These are phyloP conservation scores for Poecile montanus DNA, from an alignment of 2,797 vertebrate species.

Conservation along the genomic window DNA sequence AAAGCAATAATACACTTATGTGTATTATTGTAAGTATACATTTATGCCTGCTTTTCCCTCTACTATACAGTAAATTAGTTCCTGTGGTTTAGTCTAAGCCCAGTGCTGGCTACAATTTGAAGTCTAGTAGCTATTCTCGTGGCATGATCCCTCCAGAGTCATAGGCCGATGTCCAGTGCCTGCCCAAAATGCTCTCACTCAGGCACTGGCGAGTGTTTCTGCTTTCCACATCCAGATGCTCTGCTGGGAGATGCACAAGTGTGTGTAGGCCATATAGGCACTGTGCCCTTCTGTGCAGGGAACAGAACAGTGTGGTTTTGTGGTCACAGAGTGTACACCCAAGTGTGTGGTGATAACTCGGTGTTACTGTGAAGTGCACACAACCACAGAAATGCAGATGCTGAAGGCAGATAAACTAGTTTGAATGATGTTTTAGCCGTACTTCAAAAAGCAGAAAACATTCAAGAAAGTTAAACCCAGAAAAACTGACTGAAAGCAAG, in stretches of 20 bases:
- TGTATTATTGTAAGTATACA: not conserved
- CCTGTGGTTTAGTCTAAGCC: not conserved
- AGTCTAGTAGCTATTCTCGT: not conserved
- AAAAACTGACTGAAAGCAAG: not conserved
- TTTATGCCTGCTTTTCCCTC: not conserved
- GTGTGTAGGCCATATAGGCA: not conserved
- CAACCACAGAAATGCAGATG: not conserved
- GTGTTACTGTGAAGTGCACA: not conserved
- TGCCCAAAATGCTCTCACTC: not conserved
- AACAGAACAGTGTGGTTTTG: not conserved
- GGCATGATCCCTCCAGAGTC: not conserved
- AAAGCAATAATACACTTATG: not conserved
- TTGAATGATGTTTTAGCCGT: not conserved
- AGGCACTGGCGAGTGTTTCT: not conserved
- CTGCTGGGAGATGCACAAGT: rapidly evolving
- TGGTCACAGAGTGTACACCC: not conserved
- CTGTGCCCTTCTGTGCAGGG: not conserved
- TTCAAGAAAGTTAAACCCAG: not conserved
- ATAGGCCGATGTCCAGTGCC: rapidly evolving
- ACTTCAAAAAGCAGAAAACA: not conserved
- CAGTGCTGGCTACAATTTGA: not conserved
- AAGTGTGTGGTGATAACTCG: not conserved
- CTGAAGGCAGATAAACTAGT: not conserved
- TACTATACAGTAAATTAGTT: not conserved
- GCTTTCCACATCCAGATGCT: not conserved